Percentiles rank a stretch among this genome's conserved stretches.
phyloP scores from a whole-genome alignment of 2,113 vertebrate genomes.

The Eulemur rufifrons region DNA sequence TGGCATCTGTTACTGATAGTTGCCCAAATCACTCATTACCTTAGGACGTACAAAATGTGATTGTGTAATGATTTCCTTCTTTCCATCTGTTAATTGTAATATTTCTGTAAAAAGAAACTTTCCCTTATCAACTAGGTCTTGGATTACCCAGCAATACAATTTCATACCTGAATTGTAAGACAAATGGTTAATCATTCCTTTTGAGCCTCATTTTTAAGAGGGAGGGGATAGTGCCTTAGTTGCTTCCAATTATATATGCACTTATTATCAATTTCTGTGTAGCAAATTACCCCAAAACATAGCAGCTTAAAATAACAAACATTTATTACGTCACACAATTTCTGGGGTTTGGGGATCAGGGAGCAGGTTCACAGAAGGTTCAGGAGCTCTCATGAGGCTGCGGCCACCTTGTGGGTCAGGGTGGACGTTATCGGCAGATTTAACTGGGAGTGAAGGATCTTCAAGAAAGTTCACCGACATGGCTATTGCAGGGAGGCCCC shows the following conservation, averaged over 20 bases:
- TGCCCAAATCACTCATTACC: background rate
- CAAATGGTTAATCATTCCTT: background rate
- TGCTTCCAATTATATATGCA: background rate
- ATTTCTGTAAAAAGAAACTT: background rate
- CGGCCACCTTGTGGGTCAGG: too few species aligned
- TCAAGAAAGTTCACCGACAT: background rate
- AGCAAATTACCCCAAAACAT: background rate
- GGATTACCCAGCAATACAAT: background rate
- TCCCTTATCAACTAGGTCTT: background rate
- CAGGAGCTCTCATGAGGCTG: fast-evolving
- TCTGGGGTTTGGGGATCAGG: fast-evolving
- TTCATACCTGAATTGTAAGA: background rate
- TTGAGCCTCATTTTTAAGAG: background rate
- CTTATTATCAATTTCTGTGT: background rate
- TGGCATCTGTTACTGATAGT: background rate
- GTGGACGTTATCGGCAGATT: too few species aligned
- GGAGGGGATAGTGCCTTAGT: background rate
- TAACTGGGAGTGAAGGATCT: background rate
- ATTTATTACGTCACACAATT: background rate
- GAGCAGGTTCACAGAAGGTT: too few species aligned
- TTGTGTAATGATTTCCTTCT: background rate
- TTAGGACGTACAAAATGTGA: background rate
- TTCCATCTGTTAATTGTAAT: background rate
- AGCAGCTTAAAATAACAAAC: background rate
- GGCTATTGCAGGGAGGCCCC: background rate